Percentiles rank a stretch among this genome's conserved stretches.
Evolutionary conservation across 2,113 vertebrate genomes (phyloP).

Genomic region (Mungos mungo): DNA sequence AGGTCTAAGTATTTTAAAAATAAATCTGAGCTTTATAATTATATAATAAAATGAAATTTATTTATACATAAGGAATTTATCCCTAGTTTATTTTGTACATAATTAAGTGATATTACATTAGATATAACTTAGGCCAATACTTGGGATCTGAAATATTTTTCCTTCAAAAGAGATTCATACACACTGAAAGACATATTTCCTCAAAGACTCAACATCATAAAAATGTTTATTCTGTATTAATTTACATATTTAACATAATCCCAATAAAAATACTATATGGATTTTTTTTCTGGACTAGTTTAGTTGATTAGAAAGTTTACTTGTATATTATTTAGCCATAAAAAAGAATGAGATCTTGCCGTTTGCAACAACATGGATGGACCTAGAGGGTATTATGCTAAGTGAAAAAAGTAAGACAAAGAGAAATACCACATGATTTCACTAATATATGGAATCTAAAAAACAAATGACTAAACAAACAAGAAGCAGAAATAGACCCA

Average conservation of each 20-base stretch:
- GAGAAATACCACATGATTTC: not conserved
- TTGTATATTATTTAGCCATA: not conserved
- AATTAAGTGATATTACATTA: constrained; percentile 1
- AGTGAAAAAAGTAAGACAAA: not conserved
- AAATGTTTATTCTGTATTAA: constrained; percentile 25
- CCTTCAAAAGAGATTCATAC: constrained; percentile 29
- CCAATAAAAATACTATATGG: not conserved
- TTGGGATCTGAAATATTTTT: not conserved
- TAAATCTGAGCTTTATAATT: constrained; percentile 38
- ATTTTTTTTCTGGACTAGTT: not conserved
- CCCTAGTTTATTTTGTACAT: not conserved
- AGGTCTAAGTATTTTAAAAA: constrained; percentile 25
- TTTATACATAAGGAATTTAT: constrained; percentile 6
- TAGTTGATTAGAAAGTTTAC: constrained; percentile 39
- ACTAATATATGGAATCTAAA: not conserved
- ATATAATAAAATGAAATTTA: not conserved
- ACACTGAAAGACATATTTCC: not conserved
- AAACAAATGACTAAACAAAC: not conserved
- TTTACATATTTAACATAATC: constrained; percentile 35
- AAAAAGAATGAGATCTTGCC: not conserved
- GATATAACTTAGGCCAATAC: not conserved
- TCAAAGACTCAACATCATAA: constrained; percentile 17
- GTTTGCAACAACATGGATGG: not conserved
- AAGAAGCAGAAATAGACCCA: not conserved
- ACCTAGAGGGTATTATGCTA: not conserved